Evolutionary conservation across 2,797 vertebrate species (phyloP).

Genomic region (Acrossocheilus fasciatus): DNA sequence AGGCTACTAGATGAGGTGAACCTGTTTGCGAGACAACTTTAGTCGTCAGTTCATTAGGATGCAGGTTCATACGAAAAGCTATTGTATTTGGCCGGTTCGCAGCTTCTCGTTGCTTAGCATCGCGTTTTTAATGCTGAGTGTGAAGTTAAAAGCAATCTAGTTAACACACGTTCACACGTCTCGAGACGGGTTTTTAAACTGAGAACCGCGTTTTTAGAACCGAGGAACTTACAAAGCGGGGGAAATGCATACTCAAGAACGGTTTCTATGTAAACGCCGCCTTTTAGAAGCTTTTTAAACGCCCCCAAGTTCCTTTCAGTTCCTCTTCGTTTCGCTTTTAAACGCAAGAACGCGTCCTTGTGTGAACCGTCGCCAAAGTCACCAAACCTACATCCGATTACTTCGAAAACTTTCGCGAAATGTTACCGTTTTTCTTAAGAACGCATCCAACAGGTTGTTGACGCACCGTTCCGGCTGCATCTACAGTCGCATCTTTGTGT

Average conservation of each 20-base stretch:
- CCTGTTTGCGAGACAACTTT: not conserved
- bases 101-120: not conserved
- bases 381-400: too few relatives aligned
- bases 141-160: not conserved
- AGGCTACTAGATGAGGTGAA: not conserved
- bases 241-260: too few relatives aligned
- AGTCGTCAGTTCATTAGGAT: not conserved
- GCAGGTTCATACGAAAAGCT: not conserved
- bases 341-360: not conserved
- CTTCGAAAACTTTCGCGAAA: not conserved
- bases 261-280: not conserved
- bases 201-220: not conserved
- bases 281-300: not conserved
- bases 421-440: not conserved
- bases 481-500: not conserved
- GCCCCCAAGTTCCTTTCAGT: not conserved
- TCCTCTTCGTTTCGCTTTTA: not conserved
- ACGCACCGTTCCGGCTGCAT: too few relatives aligned
- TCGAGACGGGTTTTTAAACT: not conserved
- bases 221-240: not conserved
- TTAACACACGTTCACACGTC: not conserved
- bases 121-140: not conserved
- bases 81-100: not conserved
- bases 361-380: not conserved
- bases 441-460: slow-evolving; percentile 30